A percentile compares a stretch with the other conserved stretches of the same genome.
phyloP scores from a whole-genome alignment of 2,888 invertebrate genomes.

The Pachymerium ferrugineum region DNA sequence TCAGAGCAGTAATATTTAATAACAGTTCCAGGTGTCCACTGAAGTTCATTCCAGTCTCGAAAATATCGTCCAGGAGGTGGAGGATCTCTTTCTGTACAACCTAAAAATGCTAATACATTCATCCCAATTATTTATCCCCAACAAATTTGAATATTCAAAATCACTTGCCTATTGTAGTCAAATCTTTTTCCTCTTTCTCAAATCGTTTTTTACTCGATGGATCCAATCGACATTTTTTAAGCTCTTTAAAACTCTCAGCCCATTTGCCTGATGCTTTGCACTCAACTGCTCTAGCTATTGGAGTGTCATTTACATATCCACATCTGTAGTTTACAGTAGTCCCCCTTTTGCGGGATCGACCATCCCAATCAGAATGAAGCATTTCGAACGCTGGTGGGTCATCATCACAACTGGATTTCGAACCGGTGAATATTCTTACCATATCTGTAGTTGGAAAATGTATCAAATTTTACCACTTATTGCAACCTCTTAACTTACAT shows the following conservation, averaged over 20 bases:
- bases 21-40: neutral
- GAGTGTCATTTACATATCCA: neutral
- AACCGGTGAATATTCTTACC: neutral
- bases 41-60: neutral
- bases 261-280: neutral
- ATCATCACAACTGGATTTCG: neutral
- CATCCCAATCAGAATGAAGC: slow-evolving; percentile 17
- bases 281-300: neutral
- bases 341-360: neutral
- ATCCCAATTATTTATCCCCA: neutral
- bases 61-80: neutral
- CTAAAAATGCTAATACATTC: neutral
- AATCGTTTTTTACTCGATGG: neutral
- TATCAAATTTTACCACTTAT: too few species aligned
- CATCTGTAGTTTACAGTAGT: neutral
- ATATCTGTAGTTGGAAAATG: neutral
- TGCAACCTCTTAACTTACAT: neutral
- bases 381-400: neutral
- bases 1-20: slow-evolving; percentile 14
- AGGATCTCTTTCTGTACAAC: neutral
- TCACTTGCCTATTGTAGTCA: neutral
- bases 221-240: neutral
- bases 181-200: neutral
- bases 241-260: neutral
- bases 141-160: neutral